A percentile compares a stretch with the other conserved stretches of the same genome.
Conservation (phyloP, 2,888 invertebrate genomes). For the Caenorhabditis imperialis region DNA sequence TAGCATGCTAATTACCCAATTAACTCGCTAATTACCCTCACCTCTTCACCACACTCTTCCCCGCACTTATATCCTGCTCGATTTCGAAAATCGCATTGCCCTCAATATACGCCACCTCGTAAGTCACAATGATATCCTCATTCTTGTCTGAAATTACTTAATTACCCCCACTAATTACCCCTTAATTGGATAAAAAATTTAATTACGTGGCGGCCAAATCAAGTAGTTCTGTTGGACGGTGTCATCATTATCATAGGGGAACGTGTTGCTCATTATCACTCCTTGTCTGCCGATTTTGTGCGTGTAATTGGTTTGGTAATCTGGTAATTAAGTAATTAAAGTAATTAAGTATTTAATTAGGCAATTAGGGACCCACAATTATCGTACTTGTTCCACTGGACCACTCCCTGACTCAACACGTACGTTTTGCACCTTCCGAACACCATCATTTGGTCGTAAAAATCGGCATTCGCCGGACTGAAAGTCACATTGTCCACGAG, state of each 20-base stretch:
- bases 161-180: too few species aligned
- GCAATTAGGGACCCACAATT: not conserved
- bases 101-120: slow-evolving; percentile 24
- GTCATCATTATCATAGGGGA: slow-evolving; percentile 1
- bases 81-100: not conserved
- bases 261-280: slow-evolving; percentile 27
- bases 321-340: too few species aligned
- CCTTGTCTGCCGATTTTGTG: slow-evolving; percentile 23
- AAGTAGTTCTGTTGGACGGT: slow-evolving; percentile 1
- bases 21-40: not conserved
- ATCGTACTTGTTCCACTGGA: slow-evolving; percentile 11
- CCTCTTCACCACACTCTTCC: not conserved
- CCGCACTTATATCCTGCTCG: not conserved
- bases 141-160: slow-evolving; percentile 1
- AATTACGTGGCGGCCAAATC: slow-evolving; percentile 18
- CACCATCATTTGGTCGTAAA: slow-evolving; percentile 16
- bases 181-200: too few species aligned
- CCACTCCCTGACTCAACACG: slow-evolving; percentile 24
- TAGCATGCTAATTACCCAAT: too few species aligned
- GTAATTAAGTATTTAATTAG: too few species aligned
- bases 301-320: not conserved
- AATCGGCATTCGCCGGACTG: slow-evolving; percentile 16
- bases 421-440: slow-evolving; percentile 27
- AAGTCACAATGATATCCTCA: slow-evolving; percentile 27
- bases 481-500: not conserved